Percentiles rank a stretch among this genome's conserved stretches.
Evolutionary conservation across 1,140 invertebrate species (phyloP).

Genomic region (Epicauta chinensis): DNA sequence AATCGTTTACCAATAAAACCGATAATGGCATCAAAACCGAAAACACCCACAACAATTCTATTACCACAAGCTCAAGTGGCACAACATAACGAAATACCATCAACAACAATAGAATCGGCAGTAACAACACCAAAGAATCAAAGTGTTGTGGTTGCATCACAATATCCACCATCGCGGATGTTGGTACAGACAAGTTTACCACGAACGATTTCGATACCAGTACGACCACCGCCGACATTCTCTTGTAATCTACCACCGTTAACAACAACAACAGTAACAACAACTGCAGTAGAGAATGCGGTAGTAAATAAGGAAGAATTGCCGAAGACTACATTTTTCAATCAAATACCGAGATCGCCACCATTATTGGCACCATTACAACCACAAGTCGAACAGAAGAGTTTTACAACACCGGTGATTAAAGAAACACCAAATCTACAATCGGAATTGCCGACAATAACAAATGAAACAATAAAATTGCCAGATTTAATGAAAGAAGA

Average conservation of each 20-base stretch:
- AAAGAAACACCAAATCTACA: slow-evolving; percentile 29
- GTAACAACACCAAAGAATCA: slow-evolving; percentile 26
- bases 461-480: too few relatives aligned
- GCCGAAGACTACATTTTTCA: neutral
- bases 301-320: slow-evolving; percentile 15
- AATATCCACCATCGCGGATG: slow-evolving; percentile 25
- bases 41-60: slow-evolving; percentile 45
- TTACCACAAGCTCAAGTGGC: slow-evolving; percentile 44
- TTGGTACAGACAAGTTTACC: slow-evolving; percentile 19
- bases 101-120: slow-evolving; percentile 18
- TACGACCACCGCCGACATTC: slow-evolving; percentile 21
- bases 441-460: neutral
- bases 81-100: slow-evolving; percentile 29
- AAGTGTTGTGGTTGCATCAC: slow-evolving; percentile 21
- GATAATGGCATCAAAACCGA: slow-evolving; percentile 50
- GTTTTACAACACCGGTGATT: slow-evolving; percentile 30
- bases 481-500: neutral
- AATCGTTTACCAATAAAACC: slow-evolving; percentile 47
- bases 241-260: slow-evolving; percentile 17
- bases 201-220: neutral
- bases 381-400: neutral
- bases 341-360: slow-evolving; percentile 4
- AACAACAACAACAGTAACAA: neutral
- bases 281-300: neutral
- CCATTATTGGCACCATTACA: neutral